Conservation (phyloP, 2,888 invertebrate genomes). For the Microctonus brassicae region DNA sequence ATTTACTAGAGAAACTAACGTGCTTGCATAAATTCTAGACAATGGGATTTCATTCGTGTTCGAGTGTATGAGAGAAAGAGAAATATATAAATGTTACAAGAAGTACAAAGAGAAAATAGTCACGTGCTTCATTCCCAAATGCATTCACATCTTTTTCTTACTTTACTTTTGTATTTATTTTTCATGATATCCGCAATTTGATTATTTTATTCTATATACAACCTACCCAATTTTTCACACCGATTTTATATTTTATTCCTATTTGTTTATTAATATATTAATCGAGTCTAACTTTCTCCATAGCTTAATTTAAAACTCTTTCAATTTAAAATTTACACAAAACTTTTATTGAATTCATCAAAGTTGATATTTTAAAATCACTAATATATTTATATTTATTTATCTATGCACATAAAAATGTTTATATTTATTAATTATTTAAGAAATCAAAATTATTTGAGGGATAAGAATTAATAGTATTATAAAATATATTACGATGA, state of each 20-base stretch:
- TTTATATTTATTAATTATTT: too few species aligned
- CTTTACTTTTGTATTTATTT: background rate
- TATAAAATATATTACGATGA: too few species aligned
- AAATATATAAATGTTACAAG: slow-evolving; percentile 44
- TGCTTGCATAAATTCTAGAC: slow-evolving; percentile 58
- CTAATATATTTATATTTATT: too few species aligned
- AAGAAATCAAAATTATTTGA: too few species aligned
- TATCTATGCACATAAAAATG: too few species aligned
- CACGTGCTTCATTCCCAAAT: slow-evolving; percentile 22
- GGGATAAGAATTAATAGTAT: too few species aligned
- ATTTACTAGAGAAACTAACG: slow-evolving; percentile 48
- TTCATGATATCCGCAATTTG: background rate
- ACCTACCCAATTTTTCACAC: background rate
- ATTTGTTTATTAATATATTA: background rate
- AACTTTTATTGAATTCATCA: background rate
- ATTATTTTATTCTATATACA: background rate
- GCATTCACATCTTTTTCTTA: background rate
- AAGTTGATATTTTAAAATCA: background rate
- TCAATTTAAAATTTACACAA: background rate
- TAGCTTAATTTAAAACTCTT: background rate
- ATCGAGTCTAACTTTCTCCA: background rate
- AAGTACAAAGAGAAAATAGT: slow-evolving; percentile 32
- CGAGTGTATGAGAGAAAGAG: slow-evolving; percentile 58
- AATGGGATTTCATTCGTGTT: slow-evolving; percentile 50
- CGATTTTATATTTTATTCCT: background rate